A percentile compares a stretch with the other conserved stretches of the same genome.
These are phyloP conservation scores for Gryon sp. DNA, from an alignment of 1,140 invertebrate genomes.

Conservation along the genomic window DNA sequence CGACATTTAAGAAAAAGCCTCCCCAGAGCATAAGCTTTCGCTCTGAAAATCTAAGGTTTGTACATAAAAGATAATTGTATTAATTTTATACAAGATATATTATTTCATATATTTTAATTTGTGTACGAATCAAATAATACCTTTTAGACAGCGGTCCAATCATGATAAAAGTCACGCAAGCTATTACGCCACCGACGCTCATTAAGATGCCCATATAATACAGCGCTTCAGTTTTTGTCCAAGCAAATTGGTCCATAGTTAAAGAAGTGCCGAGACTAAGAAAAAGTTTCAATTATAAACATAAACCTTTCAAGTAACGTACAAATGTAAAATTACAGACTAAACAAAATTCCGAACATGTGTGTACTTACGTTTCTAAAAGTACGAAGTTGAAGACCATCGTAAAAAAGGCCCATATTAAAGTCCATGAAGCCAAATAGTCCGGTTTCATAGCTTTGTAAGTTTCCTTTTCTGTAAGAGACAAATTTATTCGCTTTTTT, in stretches of 20 bases:
- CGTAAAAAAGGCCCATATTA: slow-evolving; percentile 91
- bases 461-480: slow-evolving; percentile 84
- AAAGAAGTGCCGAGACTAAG: slow-evolving; percentile 88
- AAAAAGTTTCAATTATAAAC: slow-evolving; percentile 58
- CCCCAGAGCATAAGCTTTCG: slow-evolving; percentile 87
- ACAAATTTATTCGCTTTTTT: too few species aligned
- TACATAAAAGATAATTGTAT: slow-evolving; percentile 27
- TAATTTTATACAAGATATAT: slow-evolving; percentile 35
- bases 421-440: slow-evolving; percentile 86
- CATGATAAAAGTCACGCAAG: slow-evolving; percentile 86
- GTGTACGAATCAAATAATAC: slow-evolving; percentile 66
- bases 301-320: slow-evolving; percentile 45
- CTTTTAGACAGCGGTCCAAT: slow-evolving; percentile 86
- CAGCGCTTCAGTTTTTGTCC: slow-evolving; percentile 88
- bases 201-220: slow-evolving; percentile 91
- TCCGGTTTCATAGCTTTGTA: slow-evolving; percentile 87
- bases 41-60: slow-evolving; percentile 83
- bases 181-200: slow-evolving; percentile 87
- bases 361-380: slow-evolving; percentile 87
- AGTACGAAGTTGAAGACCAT: slow-evolving; percentile 94
- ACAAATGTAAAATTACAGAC: slow-evolving; percentile 30
- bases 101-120: slow-evolving; percentile 46
- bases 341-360: slow-evolving; percentile 17
- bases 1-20: slow-evolving; percentile 88
- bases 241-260: slow-evolving; percentile 94